phyloP scores from a whole-genome alignment of 2,797 vertebrate species.

The Enteromius trimaculatus region DNA sequence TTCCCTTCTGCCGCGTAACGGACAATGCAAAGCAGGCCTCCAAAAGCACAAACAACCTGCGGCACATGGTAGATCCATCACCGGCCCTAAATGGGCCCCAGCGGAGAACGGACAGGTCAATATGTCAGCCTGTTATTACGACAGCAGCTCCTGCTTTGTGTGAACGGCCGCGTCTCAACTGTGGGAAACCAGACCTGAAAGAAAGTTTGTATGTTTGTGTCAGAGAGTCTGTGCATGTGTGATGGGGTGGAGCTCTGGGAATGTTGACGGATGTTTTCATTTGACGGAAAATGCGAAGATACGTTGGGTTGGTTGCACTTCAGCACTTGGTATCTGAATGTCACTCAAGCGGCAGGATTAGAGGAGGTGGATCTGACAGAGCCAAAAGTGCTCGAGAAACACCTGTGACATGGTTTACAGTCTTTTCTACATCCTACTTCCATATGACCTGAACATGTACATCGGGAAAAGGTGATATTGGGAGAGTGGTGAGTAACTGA shows the following conservation, averaged over 20 bases:
- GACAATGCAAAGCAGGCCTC: slow-evolving; percentile 54
- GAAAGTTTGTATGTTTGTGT: slow-evolving; percentile 34
- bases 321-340: background rate
- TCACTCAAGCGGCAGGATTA: background rate
- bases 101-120: slow-evolving; percentile 65
- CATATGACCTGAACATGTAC: background rate
- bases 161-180: slow-evolving; percentile 55
- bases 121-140: slow-evolving; percentile 64
- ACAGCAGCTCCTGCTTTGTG: slow-evolving; percentile 68
- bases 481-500: background rate
- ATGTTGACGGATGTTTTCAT: slow-evolving; percentile 24
- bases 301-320: background rate
- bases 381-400: background rate
- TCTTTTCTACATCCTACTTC: background rate
- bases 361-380: background rate
- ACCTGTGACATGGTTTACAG: background rate
- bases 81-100: slow-evolving; percentile 71
- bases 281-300: background rate
- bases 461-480: background rate
- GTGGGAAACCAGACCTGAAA: slow-evolving; percentile 54
- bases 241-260: background rate
- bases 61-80: slow-evolving; percentile 84
- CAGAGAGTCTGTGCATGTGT: background rate
- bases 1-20: slow-evolving; percentile 76
- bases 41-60: slow-evolving; percentile 67